These are phyloP conservation scores for Microcaecilia unicolor DNA, from an alignment of 2,797 vertebrate genomes.

Conservation along the genomic window DNA sequence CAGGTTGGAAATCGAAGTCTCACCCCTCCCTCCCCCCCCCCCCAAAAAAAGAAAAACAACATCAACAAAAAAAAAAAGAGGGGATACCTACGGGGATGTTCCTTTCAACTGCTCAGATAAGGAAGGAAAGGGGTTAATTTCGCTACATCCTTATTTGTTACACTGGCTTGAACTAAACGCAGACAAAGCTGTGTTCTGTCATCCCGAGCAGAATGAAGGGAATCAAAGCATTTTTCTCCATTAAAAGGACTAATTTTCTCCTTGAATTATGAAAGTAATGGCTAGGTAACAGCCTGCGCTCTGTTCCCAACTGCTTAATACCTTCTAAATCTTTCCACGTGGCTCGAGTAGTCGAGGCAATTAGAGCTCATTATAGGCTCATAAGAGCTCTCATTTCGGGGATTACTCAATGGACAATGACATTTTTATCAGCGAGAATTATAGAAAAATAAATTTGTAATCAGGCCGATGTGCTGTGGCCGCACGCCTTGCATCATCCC, in stretches of 20 bases:
- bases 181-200: constrained; percentile 68
- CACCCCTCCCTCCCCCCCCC: too few relatives aligned
- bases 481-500: constrained; percentile 73
- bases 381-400: constrained; percentile 94
- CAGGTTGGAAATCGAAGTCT: neutral
- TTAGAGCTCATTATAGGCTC: constrained; percentile 99
- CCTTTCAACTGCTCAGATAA: constrained; percentile 44
- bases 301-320: constrained; percentile 94
- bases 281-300: constrained; percentile 96
- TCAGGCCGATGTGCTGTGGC: constrained; percentile 63
- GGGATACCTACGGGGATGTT: too few relatives aligned
- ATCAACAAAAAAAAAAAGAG: too few relatives aligned
- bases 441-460: constrained; percentile 85
- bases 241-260: constrained; percentile 98
- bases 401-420: constrained; percentile 97
- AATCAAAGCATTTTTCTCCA: constrained; percentile 85
- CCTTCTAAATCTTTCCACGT: constrained; percentile 99
- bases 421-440: constrained; percentile 95
- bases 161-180: constrained; percentile 59
- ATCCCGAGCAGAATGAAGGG: constrained; percentile 74
- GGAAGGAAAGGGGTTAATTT: constrained; percentile 53
- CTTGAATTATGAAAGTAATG: constrained; percentile 99
- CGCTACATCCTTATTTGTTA: constrained; percentile 64
- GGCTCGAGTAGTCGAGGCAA: constrained; percentile 90
- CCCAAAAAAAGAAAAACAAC: too few relatives aligned